Conservation (phyloP, 2,888 invertebrate species). For the Poecilobothrus nobilitatus region DNA sequence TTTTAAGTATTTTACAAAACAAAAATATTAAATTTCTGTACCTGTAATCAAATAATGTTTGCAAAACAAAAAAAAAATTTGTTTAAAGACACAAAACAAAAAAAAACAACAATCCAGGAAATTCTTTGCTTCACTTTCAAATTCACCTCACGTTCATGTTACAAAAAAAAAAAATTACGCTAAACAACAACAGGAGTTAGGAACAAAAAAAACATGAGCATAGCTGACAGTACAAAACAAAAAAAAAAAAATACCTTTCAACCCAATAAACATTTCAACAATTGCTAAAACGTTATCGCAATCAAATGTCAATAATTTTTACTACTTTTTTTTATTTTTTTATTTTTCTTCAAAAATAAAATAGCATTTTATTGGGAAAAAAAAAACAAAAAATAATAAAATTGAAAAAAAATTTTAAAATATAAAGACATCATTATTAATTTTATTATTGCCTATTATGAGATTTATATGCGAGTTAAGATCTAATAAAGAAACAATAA, state of each 20-base stretch:
- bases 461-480: neutral
- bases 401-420: neutral
- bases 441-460: neutral
- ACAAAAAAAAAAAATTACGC: too few relatives aligned
- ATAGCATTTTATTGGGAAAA: neutral
- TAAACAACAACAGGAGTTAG: too few relatives aligned
- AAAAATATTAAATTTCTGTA: too few relatives aligned
- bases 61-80: too few relatives aligned
- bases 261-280: neutral
- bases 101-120: too few relatives aligned
- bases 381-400: conserved; percentile 1
- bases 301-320: neutral
- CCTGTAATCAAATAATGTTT: too few relatives aligned
- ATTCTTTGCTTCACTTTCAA: too few relatives aligned
- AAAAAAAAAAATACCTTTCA: neutral
- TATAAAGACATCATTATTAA: neutral
- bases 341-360: neutral
- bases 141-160: too few relatives aligned
- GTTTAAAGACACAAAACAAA: too few relatives aligned
- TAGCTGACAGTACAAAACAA: neutral
- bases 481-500: neutral
- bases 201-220: too few relatives aligned
- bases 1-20: too few relatives aligned
- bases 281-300: neutral
- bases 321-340: neutral